Percentiles rank a stretch among this genome's conserved stretches.
Conservation (phyloP, 2,113 vertebrate species). For the Anoura caudifer region DNA sequence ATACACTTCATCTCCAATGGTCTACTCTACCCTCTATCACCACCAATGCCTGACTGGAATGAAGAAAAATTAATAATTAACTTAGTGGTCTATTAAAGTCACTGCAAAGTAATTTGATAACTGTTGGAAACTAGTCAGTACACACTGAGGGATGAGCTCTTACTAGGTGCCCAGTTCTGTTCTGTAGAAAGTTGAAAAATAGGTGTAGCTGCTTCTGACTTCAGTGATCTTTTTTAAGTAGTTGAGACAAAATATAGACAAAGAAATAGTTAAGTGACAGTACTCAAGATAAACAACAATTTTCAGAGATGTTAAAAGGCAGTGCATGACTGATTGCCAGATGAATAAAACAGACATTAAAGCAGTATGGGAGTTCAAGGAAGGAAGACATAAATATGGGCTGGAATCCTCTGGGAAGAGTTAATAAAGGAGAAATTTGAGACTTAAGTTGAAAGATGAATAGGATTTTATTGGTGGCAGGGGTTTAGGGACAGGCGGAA, state of each 20-base stretch:
- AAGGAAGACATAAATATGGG: background rate
- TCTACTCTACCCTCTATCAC: background rate
- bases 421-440: conserved; percentile 38
- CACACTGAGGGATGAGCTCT: background rate
- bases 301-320: conserved; percentile 11
- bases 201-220: background rate
- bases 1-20: background rate
- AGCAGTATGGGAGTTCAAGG: background rate
- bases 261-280: conserved; percentile 8
- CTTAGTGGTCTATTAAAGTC: conserved; percentile 32
- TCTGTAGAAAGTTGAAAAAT: background rate
- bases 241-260: background rate
- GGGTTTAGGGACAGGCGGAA: background rate
- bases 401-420: background rate
- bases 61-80: conserved; percentile 37
- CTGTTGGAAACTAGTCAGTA: conserved; percentile 24
- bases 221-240: background rate
- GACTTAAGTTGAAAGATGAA: conserved; percentile 17
- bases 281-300: background rate
- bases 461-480: background rate
- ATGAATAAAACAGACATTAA: conserved; percentile 46
- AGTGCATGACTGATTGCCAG: background rate
- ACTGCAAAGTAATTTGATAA: conserved; percentile 5
- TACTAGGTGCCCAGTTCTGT: background rate
- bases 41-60: background rate